phyloP scores from a whole-genome alignment of 2,888 invertebrate genomes.

The Periphyllus acericola region DNA sequence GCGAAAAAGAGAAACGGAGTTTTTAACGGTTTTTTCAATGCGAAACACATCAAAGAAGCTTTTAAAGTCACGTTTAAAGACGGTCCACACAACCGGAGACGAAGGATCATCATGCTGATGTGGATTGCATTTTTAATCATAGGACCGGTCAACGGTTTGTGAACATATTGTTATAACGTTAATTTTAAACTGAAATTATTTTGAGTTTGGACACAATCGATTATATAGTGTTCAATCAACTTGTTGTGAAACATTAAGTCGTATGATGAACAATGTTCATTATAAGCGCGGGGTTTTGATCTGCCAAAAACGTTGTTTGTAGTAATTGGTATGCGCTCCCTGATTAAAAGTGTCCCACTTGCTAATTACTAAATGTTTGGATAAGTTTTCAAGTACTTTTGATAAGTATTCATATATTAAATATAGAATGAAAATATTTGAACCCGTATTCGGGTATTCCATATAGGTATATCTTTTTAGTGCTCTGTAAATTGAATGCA shows the following conservation, averaged over 20 bases:
- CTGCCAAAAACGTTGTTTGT: no score
- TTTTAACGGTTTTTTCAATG: constrained; percentile 79
- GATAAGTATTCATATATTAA: no score
- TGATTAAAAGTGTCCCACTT: no score
- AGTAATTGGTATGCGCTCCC: no score
- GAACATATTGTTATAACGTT: neutral
- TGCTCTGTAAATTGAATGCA: neutral
- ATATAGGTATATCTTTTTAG: no score
- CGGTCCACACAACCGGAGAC: constrained; percentile 78
- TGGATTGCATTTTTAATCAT: constrained; percentile 86
- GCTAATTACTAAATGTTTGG: no score
- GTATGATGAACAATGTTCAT: no score
- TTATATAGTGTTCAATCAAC: neutral
- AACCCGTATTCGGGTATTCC: no score
- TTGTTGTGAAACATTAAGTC: no score
- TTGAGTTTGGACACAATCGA: neutral
- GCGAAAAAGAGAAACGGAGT: constrained; percentile 66
- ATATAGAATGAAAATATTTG: no score
- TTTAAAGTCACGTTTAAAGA: constrained; percentile 83
- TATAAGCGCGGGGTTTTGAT: no score
- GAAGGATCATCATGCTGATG: constrained; percentile 81
- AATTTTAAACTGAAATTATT: neutral
- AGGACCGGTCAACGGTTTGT: constrained; percentile 84
- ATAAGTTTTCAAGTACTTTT: no score
- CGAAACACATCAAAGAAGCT: constrained; percentile 80